These are phyloP conservation scores for Drosophila tanythrix DNA, from an alignment of 2,888 invertebrate species.

Conservation along the genomic window DNA sequence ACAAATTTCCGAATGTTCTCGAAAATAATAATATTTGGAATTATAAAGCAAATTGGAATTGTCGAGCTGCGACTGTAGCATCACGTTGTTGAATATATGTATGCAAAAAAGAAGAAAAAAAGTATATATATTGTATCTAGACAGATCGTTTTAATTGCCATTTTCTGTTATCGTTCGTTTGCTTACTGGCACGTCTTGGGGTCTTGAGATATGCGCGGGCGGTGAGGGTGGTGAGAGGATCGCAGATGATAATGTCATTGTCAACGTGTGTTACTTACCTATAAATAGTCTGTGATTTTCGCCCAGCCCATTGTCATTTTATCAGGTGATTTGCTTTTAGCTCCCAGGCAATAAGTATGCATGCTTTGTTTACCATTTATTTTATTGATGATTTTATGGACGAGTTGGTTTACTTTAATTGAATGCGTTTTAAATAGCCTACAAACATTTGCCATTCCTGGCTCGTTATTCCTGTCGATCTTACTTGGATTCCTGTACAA, in stretches of 20 bases:
- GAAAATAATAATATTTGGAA: neutral
- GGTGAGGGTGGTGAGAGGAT: neutral
- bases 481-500: constrained; percentile 98
- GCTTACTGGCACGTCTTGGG: constrained; percentile 20
- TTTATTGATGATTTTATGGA: neutral
- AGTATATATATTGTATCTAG: neutral
- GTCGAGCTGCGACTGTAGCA: neutral
- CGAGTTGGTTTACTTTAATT: constrained; percentile 82
- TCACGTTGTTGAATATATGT: neutral
- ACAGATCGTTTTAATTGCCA: constrained; percentile 16
- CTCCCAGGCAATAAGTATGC: constrained; percentile 1
- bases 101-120: neutral
- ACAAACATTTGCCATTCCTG: constrained; percentile 99
- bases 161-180: constrained; percentile 48
- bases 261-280: constrained; percentile 40
- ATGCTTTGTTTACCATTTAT: neutral
- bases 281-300: constrained; percentile 37
- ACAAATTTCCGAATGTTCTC: neutral
- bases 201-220: neutral
- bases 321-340: constrained; percentile 41
- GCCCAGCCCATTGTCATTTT: constrained; percentile 29
- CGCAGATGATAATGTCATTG: constrained; percentile 38
- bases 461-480: constrained; percentile 98
- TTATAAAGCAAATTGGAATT: neutral
- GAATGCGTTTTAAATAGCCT: constrained; percentile 87